These are phyloP conservation scores for Tetragonula clypearis DNA, from an alignment of 1,140 invertebrate species.

Conservation along the genomic window DNA sequence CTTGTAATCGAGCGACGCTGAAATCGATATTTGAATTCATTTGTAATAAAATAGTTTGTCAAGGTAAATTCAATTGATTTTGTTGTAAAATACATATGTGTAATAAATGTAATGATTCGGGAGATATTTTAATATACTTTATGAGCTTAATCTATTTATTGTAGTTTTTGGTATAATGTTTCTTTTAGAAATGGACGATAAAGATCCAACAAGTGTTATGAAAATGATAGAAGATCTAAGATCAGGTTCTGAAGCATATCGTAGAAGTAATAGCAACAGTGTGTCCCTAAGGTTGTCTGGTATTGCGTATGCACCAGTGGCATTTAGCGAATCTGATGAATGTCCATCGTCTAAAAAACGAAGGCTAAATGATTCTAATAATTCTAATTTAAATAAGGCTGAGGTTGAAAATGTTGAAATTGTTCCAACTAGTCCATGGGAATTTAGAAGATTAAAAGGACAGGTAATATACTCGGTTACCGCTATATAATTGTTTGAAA, in stretches of 20 bases:
- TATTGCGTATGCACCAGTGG: constrained; percentile 18
- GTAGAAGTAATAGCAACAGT: constrained; percentile 40
- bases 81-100: neutral
- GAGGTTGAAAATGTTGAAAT: constrained; percentile 42
- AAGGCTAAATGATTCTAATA: constrained; percentile 54
- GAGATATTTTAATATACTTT: neutral
- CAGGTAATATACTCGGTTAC: constrained; percentile 50
- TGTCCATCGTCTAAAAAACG: constrained; percentile 60
- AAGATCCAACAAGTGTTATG: constrained; percentile 71
- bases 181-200: constrained; percentile 62
- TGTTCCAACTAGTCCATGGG: constrained; percentile 70
- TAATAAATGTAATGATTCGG: neutral
- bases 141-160: neutral
- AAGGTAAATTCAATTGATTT: constrained; percentile 19
- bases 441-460: constrained; percentile 72
- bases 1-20: neutral
- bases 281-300: constrained; percentile 53
- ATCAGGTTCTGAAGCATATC: constrained; percentile 61
- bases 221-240: constrained; percentile 71
- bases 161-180: neutral
- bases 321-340: constrained; percentile 30
- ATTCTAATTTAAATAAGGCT: constrained; percentile 40
- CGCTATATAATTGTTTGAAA: neutral
- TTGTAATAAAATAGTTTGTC: neutral
- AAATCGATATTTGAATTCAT: neutral